Base-by-base conservation (phyloP, 2,888 invertebrate species). In the Parascotia fuliginaria region DNA sequence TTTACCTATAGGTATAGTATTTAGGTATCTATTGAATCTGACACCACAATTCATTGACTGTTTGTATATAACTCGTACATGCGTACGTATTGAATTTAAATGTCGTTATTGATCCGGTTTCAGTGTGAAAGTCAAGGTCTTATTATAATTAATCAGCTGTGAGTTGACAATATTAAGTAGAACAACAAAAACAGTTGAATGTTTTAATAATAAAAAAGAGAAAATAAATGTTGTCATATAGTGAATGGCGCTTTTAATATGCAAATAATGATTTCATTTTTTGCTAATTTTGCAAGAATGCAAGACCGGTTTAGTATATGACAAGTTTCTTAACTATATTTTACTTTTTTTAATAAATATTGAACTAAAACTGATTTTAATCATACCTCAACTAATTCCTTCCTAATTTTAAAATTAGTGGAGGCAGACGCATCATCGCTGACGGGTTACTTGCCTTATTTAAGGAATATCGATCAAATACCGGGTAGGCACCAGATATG, bases 61-160 rank as follows among this genome's bases (percentile, higher is more conserved):
- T 24, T 24, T 24, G 24, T 24, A 24, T 7, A 7, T 19, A 19
- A 19, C 19, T 3, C 5, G 19, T 19, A 19, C n/a, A 19, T 19
- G 5, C 19, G 5, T 19, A 19, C n/a, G n/a, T n/a, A 19, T 3
- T 19, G 2, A 24, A 24, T 7, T 24, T 6, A 34, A 29, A 22
- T 37, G 9, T 2, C 22, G 13, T n/a, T 36, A 6, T 36, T n/a
- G 16, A 37, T 32, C 37, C 41, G 44, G 32, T 40, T 41, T 36
- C 9, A 22, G 13, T n/a, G 34, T 42, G 44, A 36, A 41, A 45
- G 50, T 41, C 44, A 51, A 51, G 44, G 44, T 32, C 41, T 40
- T n/a, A n/a, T 32, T 38, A 6, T 16, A 41, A 41, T 32, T 32
- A 41, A 11, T n/a, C 13, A 38, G 38, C 28, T 39, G 15, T 24